Conservation (phyloP, 2,113 vertebrate genomes). For the Lathamus discolor region DNA sequence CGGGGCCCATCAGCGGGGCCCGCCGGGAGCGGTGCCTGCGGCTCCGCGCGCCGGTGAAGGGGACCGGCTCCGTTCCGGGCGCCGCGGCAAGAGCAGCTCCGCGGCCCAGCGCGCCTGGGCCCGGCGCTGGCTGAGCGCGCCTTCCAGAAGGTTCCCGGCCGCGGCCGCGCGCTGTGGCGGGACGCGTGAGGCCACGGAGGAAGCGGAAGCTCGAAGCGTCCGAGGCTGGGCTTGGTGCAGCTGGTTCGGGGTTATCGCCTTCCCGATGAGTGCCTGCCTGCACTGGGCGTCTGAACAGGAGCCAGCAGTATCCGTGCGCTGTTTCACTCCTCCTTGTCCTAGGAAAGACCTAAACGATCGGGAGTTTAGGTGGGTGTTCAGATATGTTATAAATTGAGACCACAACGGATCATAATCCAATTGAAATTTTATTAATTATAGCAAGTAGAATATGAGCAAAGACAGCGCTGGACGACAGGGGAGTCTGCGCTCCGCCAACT, state of each 20-base stretch:
- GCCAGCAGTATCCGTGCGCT: background rate
- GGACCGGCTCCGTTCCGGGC: too few species aligned
- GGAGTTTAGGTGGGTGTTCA: background rate
- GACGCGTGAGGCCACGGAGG: background rate
- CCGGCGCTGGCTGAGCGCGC: background rate
- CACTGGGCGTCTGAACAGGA: background rate
- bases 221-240: background rate
- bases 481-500: too few species aligned
- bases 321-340: background rate
- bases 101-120: too few species aligned
- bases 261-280: background rate
- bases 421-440: too few species aligned
- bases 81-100: background rate
- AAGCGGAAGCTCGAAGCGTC: background rate
- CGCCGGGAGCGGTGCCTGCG: too few species aligned
- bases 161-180: rapidly evolving
- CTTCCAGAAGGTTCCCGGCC: background rate
- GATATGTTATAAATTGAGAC: too few species aligned
- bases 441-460: too few species aligned
- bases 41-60: background rate
- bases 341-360: background rate
- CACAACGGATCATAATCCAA: too few species aligned
- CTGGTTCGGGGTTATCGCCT: background rate
- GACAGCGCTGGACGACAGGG: too few species aligned
- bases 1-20: too few species aligned